A percentile compares a stretch with the other conserved stretches of the same genome.
phyloP scores from a whole-genome alignment of 2,888 invertebrate species.

The Drosophila buzzatii region DNA sequence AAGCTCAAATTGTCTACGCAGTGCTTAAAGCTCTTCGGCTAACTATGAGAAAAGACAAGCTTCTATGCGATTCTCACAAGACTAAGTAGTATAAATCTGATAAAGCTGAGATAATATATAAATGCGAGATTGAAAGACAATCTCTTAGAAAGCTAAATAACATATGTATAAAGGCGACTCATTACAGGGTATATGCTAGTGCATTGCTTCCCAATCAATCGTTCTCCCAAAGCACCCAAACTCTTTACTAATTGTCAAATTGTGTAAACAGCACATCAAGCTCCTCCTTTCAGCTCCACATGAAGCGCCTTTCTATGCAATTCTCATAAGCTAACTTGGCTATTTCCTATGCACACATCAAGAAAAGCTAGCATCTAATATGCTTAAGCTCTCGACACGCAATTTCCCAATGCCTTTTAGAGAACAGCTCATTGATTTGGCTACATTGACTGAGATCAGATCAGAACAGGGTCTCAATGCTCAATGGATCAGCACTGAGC shows the following conservation, averaged over 20 bases:
- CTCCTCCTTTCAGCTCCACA: not conserved
- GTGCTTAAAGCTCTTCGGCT: too few species aligned
- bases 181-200: not conserved
- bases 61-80: not conserved
- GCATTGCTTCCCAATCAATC: not conserved
- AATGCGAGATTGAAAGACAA: too few species aligned
- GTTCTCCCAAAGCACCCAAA: not conserved
- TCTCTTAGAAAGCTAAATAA: too few species aligned
- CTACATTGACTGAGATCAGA: not conserved
- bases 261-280: not conserved
- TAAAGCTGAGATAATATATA: too few species aligned
- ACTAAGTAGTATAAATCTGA: too few species aligned
- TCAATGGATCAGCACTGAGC: constrained; percentile 5
- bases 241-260: not conserved
- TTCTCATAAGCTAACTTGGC: not conserved
- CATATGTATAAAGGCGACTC: too few species aligned
- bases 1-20: too few species aligned
- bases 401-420: too few species aligned
- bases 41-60: not conserved
- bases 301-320: constrained; percentile 4
- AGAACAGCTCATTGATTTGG: constrained; percentile 2
- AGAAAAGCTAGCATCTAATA: not conserved
- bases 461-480: not conserved
- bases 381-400: not conserved
- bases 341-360: not conserved